phyloP scores from a whole-genome alignment of 2,797 vertebrate species.

The Melanotaenia nigrans region DNA sequence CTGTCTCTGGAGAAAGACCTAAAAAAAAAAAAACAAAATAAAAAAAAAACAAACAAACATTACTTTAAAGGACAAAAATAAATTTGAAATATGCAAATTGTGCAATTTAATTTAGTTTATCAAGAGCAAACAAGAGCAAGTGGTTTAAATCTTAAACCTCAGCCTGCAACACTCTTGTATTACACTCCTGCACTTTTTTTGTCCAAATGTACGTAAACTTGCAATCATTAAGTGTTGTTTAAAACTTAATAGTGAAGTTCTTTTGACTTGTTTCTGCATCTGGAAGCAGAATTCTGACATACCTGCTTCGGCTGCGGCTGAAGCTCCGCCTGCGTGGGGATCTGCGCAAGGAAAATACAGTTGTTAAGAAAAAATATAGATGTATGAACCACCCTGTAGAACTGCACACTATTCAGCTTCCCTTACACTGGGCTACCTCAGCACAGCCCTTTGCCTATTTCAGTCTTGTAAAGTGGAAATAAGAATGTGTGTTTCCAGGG shows the following conservation, averaged over 20 bases:
- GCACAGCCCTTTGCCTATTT: constrained; percentile 54
- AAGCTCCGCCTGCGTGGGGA: constrained; percentile 98
- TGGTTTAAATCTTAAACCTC: too few relatives aligned
- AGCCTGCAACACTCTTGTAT: too few relatives aligned
- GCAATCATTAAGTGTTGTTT: too few relatives aligned
- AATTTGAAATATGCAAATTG: neutral
- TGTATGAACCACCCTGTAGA: constrained; percentile 21
- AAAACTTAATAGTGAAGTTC: neutral
- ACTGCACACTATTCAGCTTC: constrained; percentile 42
- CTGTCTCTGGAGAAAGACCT: constrained; percentile 98
- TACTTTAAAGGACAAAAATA: neutral
- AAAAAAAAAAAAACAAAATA: constrained; percentile 12
- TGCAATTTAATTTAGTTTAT: too few relatives aligned
- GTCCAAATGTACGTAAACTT: too few relatives aligned
- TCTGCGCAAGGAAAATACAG: constrained; percentile 81
- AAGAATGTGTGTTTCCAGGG: constrained; percentile 36
- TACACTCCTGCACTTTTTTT: too few relatives aligned
- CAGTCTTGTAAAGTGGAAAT: constrained; percentile 39
- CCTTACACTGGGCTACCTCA: constrained; percentile 55
- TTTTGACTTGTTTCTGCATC: neutral
- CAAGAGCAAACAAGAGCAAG: too few relatives aligned
- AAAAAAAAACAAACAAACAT: neutral
- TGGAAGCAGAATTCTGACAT: constrained; percentile 20
- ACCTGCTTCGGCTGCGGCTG: constrained; percentile 98
- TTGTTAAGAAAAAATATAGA: constrained; percentile 47